These are phyloP conservation scores for Zoanthus gigantus DNA, from an alignment of 92 coral and sea anemone species.

Conservation along the genomic window DNA sequence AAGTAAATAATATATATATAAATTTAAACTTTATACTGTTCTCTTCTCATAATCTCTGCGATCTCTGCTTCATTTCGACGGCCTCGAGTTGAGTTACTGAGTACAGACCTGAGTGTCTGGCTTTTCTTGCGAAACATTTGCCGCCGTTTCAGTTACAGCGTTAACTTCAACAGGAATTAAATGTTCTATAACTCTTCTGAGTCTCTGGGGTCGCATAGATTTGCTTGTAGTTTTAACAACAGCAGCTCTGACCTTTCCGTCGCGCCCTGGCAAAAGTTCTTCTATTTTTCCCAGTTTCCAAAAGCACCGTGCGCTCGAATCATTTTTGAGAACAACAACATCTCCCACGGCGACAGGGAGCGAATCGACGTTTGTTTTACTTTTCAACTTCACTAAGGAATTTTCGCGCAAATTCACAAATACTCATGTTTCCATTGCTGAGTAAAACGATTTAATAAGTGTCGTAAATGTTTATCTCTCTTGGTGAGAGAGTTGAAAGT, in stretches of 20 bases:
- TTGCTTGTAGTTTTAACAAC: conserved; percentile 36
- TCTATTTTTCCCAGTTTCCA: conserved; percentile 51
- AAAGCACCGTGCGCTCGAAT: conserved; percentile 14
- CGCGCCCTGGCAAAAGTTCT: conserved; percentile 35
- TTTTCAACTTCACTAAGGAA: neutral
- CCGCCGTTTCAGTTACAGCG: conserved; percentile 7
- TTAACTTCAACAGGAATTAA: conserved; percentile 49
- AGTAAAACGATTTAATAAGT: conserved; percentile 21
- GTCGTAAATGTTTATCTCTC: conserved; percentile 9
- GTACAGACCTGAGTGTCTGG: conserved; percentile 8
- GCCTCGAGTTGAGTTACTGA: conserved; percentile 4
- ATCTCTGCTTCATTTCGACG: neutral
- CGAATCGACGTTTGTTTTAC: neutral
- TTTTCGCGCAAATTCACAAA: conserved; percentile 22
- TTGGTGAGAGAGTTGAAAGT: neutral
- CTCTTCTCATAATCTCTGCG: conserved; percentile 7
- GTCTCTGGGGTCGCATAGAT: conserved; percentile 24
- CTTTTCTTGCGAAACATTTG: conserved; percentile 2
- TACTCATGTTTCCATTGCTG: conserved; percentile 31
- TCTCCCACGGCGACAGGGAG: conserved; percentile 19
- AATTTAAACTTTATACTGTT: neutral
- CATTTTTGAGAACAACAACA: conserved; percentile 28
- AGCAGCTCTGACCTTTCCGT: conserved; percentile 49
- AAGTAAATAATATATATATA: conserved; percentile 2
- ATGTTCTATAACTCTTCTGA: conserved; percentile 41